Evolutionary conservation across 2,113 vertebrate genomes (phyloP).

Genomic region (Festucalex cinctus): DNA sequence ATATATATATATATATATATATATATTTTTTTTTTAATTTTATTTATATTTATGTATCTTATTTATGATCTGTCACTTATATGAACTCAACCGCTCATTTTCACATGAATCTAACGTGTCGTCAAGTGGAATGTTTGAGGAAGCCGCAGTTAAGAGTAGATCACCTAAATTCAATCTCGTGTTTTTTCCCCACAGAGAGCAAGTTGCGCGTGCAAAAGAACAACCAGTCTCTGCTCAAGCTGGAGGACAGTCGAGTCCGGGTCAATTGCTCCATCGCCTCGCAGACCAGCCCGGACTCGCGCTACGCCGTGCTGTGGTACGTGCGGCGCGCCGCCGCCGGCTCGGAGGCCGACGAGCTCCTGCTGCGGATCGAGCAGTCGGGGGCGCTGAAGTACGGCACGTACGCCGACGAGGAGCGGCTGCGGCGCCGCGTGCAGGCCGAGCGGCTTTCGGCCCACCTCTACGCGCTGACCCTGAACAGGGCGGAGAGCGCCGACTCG

Average conservation of each 20-base stretch:
- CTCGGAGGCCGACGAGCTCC: conserved; percentile 81
- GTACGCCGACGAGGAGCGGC: conserved; percentile 86
- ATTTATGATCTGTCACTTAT: too few species aligned
- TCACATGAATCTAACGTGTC: too few species aligned
- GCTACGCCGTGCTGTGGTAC: conserved; percentile 90
- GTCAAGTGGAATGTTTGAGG: too few species aligned
- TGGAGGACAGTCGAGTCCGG: conserved; percentile 85
- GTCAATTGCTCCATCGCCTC: conserved; percentile 87
- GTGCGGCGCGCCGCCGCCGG: conserved; percentile 76
- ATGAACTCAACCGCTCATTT: too few species aligned
- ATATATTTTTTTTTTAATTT: too few species aligned
- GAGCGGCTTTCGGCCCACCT: conserved; percentile 82
- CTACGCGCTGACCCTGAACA: conserved; percentile 87
- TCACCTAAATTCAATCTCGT: neutral
- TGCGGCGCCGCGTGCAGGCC: conserved; percentile 85
- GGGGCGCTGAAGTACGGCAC: conserved; percentile 87
- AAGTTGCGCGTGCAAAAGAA: conserved; percentile 88
- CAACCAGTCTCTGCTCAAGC: conserved; percentile 82
- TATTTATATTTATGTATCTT: too few species aligned
- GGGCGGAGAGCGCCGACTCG: conserved; percentile 85
- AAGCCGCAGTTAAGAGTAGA: too few species aligned
- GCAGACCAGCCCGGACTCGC: conserved; percentile 87
- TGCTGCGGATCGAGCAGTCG: conserved; percentile 86
- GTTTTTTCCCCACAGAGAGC: conserved; percentile 72
- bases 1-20: too few species aligned